phyloP scores from a whole-genome alignment of 2,888 invertebrate species.

The Carabus problematicus region DNA sequence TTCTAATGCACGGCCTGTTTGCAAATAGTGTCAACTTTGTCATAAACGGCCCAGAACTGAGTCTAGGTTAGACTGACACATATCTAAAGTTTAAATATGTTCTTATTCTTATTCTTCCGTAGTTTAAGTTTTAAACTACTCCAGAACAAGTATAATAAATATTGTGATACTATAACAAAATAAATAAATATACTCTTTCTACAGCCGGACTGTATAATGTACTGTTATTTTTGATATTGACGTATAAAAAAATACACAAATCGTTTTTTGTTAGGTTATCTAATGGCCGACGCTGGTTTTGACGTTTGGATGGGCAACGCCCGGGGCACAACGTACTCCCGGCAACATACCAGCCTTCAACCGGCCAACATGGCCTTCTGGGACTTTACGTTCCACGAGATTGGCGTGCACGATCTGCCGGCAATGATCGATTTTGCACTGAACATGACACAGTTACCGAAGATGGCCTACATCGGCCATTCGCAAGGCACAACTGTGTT shows the following conservation, averaged over 20 bases:
- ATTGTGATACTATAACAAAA: too few relatives aligned
- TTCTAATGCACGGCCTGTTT: conserved; percentile 79
- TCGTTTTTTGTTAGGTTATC: conserved; percentile 49
- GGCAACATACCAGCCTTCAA: conserved; percentile 58
- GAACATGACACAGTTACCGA: conserved; percentile 62
- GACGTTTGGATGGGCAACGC: conserved; percentile 69
- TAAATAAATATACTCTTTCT: too few relatives aligned
- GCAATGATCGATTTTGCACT: conserved; percentile 75
- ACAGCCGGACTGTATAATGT: too few relatives aligned
- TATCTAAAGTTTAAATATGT: too few relatives aligned
- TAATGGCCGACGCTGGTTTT: conserved; percentile 59
- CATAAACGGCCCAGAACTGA: conserved; percentile 67
- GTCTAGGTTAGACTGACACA: conserved; percentile 50
- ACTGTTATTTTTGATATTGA: too few relatives aligned
- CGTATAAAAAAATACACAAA: too few relatives aligned
- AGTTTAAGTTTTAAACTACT: too few relatives aligned
- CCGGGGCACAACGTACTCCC: conserved; percentile 65
- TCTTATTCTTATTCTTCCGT: too few relatives aligned
- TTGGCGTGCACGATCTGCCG: conserved; percentile 77
- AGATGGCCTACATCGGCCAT: conserved; percentile 75
- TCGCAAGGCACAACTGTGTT: conserved; percentile 72
- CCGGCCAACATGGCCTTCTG: conserved; percentile 54
- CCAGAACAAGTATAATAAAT: too few relatives aligned
- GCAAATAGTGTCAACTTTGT: conserved; percentile 80
- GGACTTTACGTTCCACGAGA: conserved; percentile 76